phyloP scores from a whole-genome alignment of 2,113 vertebrate species.

The Corvus cornix region DNA sequence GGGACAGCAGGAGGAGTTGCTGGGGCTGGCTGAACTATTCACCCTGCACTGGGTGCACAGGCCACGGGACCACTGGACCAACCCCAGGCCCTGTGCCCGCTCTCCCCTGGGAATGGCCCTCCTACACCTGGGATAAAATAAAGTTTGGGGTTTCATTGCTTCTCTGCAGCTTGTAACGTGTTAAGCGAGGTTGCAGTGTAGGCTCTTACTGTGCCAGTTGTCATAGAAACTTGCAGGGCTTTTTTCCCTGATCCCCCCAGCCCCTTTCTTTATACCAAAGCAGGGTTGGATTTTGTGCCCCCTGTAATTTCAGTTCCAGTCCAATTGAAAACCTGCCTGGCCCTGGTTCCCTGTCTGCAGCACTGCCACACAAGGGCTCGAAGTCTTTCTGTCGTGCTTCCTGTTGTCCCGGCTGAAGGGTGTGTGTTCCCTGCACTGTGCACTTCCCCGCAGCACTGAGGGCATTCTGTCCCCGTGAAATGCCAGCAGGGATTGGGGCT shows the following conservation, averaged over 20 bases:
- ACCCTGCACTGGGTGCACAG: not conserved
- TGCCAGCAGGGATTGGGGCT: rapidly evolving
- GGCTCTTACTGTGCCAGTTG: slow-evolving; percentile 10
- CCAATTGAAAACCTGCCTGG: not conserved
- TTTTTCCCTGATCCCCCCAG: not conserved
- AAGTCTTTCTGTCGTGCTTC: not conserved
- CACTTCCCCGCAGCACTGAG: rapidly evolving
- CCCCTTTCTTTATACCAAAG: slow-evolving; percentile 4
- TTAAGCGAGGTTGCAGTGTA: not conserved
- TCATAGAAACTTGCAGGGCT: slow-evolving; percentile 49
- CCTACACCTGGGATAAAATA: not conserved
- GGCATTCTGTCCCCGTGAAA: not conserved
- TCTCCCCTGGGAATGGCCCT: not conserved
- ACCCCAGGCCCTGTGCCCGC: not conserved
- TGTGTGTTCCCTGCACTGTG: rapidly evolving
- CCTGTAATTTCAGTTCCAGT: not conserved
- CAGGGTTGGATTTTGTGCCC: not conserved
- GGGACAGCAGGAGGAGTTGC: not conserved
- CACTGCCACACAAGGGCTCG: not conserved
- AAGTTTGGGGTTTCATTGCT: not conserved
- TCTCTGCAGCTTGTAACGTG: slow-evolving; percentile 1
- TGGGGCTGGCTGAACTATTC: not conserved
- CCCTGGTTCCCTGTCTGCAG: not conserved
- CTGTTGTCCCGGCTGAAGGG: not conserved
- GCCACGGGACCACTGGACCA: not conserved